These are phyloP conservation scores for Argopecten irradians DNA, from an alignment of 1,140 invertebrate species.

Conservation along the genomic window DNA sequence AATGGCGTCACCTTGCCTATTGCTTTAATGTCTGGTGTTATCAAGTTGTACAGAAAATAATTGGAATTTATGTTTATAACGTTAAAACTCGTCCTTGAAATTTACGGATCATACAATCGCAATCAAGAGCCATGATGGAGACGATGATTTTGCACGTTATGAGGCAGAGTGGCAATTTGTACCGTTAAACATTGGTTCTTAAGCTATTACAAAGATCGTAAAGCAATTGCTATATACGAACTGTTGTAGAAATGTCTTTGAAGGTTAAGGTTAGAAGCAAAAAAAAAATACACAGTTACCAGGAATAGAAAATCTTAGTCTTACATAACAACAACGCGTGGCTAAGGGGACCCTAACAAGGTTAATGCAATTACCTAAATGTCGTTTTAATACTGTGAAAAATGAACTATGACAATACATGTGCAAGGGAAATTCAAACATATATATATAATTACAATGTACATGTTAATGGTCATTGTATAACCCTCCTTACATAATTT, in stretches of 20 bases:
- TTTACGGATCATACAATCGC: background rate
- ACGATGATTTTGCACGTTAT: background rate
- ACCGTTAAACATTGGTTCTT: background rate
- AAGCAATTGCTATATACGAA: background rate
- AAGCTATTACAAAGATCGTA: background rate
- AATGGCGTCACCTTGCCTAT: background rate
- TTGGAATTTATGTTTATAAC: background rate
- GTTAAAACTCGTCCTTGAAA: background rate
- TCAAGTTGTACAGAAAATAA: background rate
- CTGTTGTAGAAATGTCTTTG: background rate
- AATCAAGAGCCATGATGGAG: background rate
- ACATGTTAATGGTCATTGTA: too few relatives aligned
- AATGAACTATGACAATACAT: too few relatives aligned
- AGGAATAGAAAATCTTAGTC: background rate
- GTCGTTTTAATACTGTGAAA: too few relatives aligned
- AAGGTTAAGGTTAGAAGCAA: background rate
- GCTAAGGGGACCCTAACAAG: too few relatives aligned
- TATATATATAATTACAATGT: too few relatives aligned
- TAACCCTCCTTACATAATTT: too few relatives aligned
- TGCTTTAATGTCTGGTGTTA: background rate
- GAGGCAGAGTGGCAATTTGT: background rate
- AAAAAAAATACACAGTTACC: background rate
- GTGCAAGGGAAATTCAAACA: too few relatives aligned
- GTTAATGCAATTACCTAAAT: background rate
- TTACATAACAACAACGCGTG: too few relatives aligned